Base-by-base conservation (phyloP, 2,113 vertebrate genomes). In the Sorex araneus region DNA sequence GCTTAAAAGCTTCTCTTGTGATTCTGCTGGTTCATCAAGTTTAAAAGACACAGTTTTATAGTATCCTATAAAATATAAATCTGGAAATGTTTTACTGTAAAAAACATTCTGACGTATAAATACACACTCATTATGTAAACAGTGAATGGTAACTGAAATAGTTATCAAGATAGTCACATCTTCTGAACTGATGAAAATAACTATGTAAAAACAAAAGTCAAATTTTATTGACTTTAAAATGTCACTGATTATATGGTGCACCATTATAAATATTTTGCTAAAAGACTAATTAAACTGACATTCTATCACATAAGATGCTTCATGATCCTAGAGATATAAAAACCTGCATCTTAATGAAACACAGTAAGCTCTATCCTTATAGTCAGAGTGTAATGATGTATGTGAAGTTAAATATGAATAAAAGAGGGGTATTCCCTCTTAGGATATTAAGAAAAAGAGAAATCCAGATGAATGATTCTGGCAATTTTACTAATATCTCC, bases 21-120 rank as follows among this genome's bases (percentile, higher is more conserved):
- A 80, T 84, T 84, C 60, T 76, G 12, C 19, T 54, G 32, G 25
- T 25, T 64, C 15, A 19, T 63, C 73, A 70, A 73, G 47, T 89
- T 43, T 28, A 77, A 32, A 13, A 87, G 92, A 12, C 30, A 47
- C 11, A 89, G 30, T n/a, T 50, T 21, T 89, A 64, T 18, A 66
- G 9, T 4, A 70, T 43, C 87, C 71, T 76, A 21, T 54, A 83
- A 86, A 83, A 75, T 69, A 75, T 54, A 16, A 27, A 54, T 86
- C 19, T 87, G 75, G 36, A 79, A 93, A 71, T 19, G 16, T 86
- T 89, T 89, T 66, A 87, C 28, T 69, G 7, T 77, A 71, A 91
- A 67, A 78, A 23, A 81, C 73, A 82, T 30, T 6, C 36, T 12
- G 63, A 23, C 36, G 25, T 28, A 70, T 3, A 73, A 67, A 85